These are phyloP conservation scores for Tetrax tetrax DNA, from an alignment of 2,113 vertebrate genomes.

Conservation along the genomic window DNA sequence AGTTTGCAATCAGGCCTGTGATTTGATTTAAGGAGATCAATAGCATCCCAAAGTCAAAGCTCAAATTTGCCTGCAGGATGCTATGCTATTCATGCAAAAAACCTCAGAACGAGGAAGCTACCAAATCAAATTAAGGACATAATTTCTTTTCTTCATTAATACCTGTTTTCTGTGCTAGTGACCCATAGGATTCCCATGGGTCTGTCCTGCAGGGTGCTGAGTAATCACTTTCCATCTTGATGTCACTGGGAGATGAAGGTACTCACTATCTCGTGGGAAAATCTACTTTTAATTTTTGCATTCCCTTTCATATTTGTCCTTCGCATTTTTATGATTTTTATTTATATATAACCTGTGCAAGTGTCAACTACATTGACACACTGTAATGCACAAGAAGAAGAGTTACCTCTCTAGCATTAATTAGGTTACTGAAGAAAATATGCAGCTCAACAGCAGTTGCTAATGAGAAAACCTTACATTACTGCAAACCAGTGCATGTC, in stretches of 20 bases:
- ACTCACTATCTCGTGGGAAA: neutral
- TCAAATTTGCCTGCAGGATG: neutral
- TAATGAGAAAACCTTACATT: conserved; percentile 22
- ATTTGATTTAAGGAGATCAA: neutral
- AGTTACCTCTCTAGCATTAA: conserved; percentile 29
- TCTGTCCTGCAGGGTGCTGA: neutral
- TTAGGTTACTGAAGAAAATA: conserved; percentile 49
- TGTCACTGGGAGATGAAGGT: neutral
- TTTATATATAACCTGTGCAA: neutral
- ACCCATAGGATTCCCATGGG: neutral
- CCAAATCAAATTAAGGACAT: neutral
- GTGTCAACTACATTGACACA: neutral
- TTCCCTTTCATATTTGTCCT: conserved; percentile 13
- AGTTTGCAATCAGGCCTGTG: neutral
- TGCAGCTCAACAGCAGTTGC: conserved; percentile 34
- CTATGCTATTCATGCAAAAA: neutral
- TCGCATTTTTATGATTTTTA: neutral
- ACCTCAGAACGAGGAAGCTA: neutral
- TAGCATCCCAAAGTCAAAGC: neutral
- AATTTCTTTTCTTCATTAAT: neutral
- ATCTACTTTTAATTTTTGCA: neutral
- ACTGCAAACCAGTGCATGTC: conserved; percentile 24
- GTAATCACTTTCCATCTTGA: neutral
- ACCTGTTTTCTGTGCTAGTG: neutral
- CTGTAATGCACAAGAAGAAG: neutral